Conservation (phyloP, 2,888 invertebrate genomes). For the Napeogenes sylphis region DNA sequence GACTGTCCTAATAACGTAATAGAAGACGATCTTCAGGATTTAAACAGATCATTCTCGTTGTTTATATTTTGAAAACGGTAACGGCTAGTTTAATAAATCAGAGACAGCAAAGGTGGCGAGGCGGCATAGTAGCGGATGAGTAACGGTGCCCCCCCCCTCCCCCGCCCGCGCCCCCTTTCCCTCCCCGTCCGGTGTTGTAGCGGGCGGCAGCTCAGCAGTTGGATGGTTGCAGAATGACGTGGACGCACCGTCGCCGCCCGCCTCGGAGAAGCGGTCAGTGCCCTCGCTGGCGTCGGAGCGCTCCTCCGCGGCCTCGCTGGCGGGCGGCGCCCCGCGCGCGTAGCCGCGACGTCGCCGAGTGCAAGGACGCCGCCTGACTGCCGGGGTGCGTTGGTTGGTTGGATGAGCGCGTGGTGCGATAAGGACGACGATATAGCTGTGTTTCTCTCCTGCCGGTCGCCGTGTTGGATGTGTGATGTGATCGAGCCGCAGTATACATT, state of each 20-base stretch:
- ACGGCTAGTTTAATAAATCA: too few species aligned
- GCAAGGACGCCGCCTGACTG: conserved; percentile 37
- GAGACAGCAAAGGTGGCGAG: conserved; percentile 44
- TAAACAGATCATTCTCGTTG: not conserved
- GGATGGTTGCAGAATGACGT: conserved; percentile 76
- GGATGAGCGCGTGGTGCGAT: not conserved
- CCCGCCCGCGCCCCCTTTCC: conserved; percentile 26
- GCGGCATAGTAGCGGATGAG: conserved; percentile 56
- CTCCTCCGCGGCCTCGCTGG: conserved; percentile 36
- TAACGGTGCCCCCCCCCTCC: conserved; percentile 54
- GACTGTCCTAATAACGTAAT: conserved; percentile 40
- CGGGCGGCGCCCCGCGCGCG: conserved; percentile 36
- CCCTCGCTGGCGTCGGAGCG: conserved; percentile 47
- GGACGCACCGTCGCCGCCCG: conserved; percentile 70
- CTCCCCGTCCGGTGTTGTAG: conserved; percentile 51
- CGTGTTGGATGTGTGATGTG: too few species aligned
- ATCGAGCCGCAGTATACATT: too few species aligned
- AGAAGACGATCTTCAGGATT: not conserved
- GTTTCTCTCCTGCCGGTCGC: too few species aligned
- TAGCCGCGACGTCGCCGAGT: conserved; percentile 33
- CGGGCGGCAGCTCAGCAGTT: conserved; percentile 67
- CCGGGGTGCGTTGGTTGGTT: conserved; percentile 16
- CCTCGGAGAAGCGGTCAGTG: conserved; percentile 56
- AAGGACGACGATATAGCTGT: too few species aligned
- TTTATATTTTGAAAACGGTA: too few species aligned